phyloP scores from a whole-genome alignment of 1,140 invertebrate species.

The Holcopasites calliopsidis region DNA sequence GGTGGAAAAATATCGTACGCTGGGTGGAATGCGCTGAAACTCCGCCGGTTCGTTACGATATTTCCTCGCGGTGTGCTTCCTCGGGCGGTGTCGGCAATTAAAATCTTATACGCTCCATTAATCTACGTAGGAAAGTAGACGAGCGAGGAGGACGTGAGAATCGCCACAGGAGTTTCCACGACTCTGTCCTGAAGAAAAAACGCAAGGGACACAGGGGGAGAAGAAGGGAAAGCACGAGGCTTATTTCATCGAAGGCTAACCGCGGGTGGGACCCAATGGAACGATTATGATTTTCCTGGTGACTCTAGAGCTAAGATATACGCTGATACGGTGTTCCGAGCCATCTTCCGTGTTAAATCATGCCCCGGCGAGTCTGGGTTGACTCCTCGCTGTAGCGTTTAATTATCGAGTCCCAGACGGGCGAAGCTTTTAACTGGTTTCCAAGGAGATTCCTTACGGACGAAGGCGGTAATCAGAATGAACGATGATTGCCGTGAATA shows the following conservation, averaged over 20 bases:
- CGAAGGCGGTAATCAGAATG: not conserved
- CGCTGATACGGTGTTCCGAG: slow-evolving; percentile 17
- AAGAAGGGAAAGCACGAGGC: slow-evolving; percentile 53
- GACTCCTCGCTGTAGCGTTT: not conserved
- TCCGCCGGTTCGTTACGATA: slow-evolving; percentile 38
- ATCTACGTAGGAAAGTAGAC: slow-evolving; percentile 61
- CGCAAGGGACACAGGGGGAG: slow-evolving; percentile 6
- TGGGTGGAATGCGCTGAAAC: slow-evolving; percentile 46
- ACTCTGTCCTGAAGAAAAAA: slow-evolving; percentile 47
- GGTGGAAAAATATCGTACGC: not conserved
- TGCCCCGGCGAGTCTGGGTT: not conserved
- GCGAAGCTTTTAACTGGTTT: not conserved
- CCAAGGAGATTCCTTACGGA: not conserved
- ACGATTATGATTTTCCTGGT: slow-evolving; percentile 2
- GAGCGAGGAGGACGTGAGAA: slow-evolving; percentile 18
- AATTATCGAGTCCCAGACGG: not conserved
- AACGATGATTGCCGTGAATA: not conserved
- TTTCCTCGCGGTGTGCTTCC: slow-evolving; percentile 48
- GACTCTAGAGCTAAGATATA: slow-evolving; percentile 10
- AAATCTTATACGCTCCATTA: slow-evolving; percentile 69
- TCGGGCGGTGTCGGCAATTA: slow-evolving; percentile 68
- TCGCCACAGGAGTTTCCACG: slow-evolving; percentile 61
- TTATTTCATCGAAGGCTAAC: slow-evolving; percentile 64
- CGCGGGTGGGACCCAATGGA: slow-evolving; percentile 50
- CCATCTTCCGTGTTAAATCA: slow-evolving; percentile 37